Base-by-base conservation (phyloP, 2,113 vertebrate genomes). In the Onychorhynchus coronatus region DNA sequence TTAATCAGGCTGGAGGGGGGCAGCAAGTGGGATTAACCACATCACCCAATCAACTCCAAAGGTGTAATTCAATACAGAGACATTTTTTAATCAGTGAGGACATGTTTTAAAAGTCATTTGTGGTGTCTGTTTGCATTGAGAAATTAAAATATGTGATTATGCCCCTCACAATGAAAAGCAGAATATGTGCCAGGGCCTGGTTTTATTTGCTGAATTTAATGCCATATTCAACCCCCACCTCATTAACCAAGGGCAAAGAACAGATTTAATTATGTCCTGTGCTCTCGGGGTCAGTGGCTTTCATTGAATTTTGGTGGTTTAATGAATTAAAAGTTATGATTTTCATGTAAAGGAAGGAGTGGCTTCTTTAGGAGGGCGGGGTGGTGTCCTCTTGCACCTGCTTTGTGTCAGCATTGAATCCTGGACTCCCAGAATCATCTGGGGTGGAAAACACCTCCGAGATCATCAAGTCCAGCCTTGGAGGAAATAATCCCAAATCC, bases 101-200 rank as follows among this genome's bases (percentile, higher is more conserved):
- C 55, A 78, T 37, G 44, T 30, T 55, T 70, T 83, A 61, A 13
- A 63, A 65, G 72, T 30, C 6, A 44, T 84, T 75, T 85, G 55
- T 3, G 10, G 31, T 52, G 53, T 12, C 59, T 72, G 37, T 81
- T 76, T 58, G 31, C 22, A 14, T 8, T 35, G 66, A 78, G 85
- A 44, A 78, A 82, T 77, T 27, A 42, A 76, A 59, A 35, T 46
- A 11, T 17, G 14, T 6, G 59, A 15, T 31, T 33, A n/a, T 31
- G 83, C 12, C 18, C 30, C 18, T 18, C 1, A 1, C 17, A 18
- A 10, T 23, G 33, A 53, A 33, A 3, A 53, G 44, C 67, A 59
- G 31, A 47, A 53, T 2, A 28, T 1, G 5, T 0, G 23, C 23
- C 6, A 2, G 21, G 27, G 8, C 21, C 56, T 4, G 21, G 11